Evolutionary conservation across 1,140 invertebrate species (phyloP).

Genomic region (Scaptodrosophila lebanonensis): DNA sequence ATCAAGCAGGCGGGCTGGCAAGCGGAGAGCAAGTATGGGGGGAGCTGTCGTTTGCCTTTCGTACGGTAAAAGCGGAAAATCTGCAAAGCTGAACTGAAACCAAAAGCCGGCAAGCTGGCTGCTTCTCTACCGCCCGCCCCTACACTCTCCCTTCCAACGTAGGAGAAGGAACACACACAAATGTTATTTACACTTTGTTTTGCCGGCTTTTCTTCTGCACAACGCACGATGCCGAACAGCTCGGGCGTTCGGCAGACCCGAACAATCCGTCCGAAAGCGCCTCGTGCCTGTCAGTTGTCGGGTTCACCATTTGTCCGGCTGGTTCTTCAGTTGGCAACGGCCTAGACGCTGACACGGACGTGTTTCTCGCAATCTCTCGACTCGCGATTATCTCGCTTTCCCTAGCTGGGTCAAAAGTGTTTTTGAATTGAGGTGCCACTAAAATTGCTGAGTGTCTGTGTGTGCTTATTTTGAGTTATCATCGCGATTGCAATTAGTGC

Average conservation of each 20-base stretch:
- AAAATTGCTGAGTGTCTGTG: constrained; percentile 18
- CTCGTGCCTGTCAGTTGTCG: constrained; percentile 20
- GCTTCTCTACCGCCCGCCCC: neutral
- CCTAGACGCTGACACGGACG: constrained; percentile 60
- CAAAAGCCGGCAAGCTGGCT: constrained; percentile 54
- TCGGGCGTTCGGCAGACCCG: constrained; percentile 3
- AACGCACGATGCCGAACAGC: constrained; percentile 7
- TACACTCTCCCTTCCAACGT: neutral
- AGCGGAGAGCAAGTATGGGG: constrained; percentile 8
- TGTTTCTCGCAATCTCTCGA: constrained; percentile 23
- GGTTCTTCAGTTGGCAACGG: constrained; percentile 72
- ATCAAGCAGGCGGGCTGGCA: no score
- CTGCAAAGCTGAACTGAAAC: constrained; percentile 58
- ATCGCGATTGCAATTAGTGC: constrained; percentile 71
- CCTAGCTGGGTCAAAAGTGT: constrained; percentile 17
- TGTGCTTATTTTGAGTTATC: constrained; percentile 65
- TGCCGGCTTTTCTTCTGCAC: constrained; percentile 58
- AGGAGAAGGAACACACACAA: constrained; percentile 1
- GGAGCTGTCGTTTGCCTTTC: constrained; percentile 20
- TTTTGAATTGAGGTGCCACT: constrained; percentile 23
- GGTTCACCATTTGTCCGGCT: constrained; percentile 26
- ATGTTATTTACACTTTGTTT: constrained; percentile 72
- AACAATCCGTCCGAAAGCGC: constrained; percentile 3
- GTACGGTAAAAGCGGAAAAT: constrained; percentile 46
- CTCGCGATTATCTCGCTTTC: no score